Base-by-base conservation (phyloP, 2,797 vertebrate genomes). In the Pipistrellus kuhlii region DNA sequence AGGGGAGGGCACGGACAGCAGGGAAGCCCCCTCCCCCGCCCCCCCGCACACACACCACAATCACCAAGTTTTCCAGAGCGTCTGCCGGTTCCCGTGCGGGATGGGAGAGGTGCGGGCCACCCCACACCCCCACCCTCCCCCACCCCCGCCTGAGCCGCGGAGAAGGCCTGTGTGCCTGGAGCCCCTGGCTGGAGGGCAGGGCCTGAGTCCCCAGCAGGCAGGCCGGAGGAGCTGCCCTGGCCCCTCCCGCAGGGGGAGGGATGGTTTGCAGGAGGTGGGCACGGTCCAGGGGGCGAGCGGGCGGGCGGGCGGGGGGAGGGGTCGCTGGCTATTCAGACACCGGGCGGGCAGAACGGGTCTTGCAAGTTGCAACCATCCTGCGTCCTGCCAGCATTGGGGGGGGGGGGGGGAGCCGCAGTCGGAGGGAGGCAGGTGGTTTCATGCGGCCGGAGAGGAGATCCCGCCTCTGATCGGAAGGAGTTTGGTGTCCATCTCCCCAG, bases 211-310 rank as follows among this genome's bases (percentile, higher is more conserved):
- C 57, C 66, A 0, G 32, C 38, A 3, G 9, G 21, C 15, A 1
- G 89, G 95, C 64, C 64, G 35, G 68, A 96, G 94, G 91, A 64
- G 73, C 62, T 85, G 46, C 38, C 59, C 73, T 0, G 1, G 78
- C 96, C 95, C 75, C 94, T 95, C 89, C 95, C 81, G 51, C 87
- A 0, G 11, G 23, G 27, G 25, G 21, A 10, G 93, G 32, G 68
- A 25, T 21, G 51, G 18, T 32, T 41, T 78, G 77, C 71, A 25
- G 51, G 18, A 7, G 32, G 5, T 25, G 55, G 64, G 55, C 85
- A 8, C 20, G 30, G 46, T 23, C 30, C 25, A 8, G 38, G 9
- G 44, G 44, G 13, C 13, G 13, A 12, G 51, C 17, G 51, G 48
- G 17, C 6, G 51, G 48, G 17, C 6, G 1, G 13, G 11, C 6